A percentile compares a stretch with the other conserved stretches of the same genome.
phyloP scores from a whole-genome alignment of 2,113 vertebrate species.

The Choloepus hoffmanni region DNA sequence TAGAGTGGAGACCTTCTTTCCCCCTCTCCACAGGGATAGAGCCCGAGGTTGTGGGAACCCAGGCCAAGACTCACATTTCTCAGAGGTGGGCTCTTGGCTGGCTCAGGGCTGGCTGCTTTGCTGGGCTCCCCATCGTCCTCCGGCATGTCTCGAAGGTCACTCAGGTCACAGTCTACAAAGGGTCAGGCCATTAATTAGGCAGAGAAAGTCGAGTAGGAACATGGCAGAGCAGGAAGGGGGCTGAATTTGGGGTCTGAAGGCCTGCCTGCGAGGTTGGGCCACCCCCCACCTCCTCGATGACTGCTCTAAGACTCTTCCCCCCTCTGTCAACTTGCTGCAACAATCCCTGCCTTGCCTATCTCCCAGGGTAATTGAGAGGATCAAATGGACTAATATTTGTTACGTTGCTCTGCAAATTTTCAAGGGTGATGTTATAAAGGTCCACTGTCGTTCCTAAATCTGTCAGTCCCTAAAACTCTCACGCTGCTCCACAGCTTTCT shows the following conservation, averaged over 20 bases:
- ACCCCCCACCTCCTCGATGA: too few relatives aligned
- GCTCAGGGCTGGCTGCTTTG: conserved; percentile 81
- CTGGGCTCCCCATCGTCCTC: conserved; percentile 90
- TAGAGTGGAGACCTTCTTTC: background rate
- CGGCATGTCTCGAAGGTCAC: conserved; percentile 92
- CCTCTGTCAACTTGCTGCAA: background rate
- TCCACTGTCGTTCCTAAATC: background rate
- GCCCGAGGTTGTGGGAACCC: background rate
- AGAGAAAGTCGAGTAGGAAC: conserved; percentile 13
- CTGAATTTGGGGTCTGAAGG: background rate
- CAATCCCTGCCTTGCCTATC: background rate
- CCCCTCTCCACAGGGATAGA: background rate
- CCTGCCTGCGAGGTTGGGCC: background rate
- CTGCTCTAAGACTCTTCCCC: background rate
- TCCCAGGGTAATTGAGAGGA: background rate
- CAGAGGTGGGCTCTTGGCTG: conserved; percentile 63
- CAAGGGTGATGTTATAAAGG: background rate
- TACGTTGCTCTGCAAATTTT: background rate
- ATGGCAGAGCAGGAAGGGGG: background rate
- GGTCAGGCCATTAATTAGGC: background rate
- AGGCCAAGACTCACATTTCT: conserved; percentile 81
- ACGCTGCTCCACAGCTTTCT: background rate
- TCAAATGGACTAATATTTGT: background rate
- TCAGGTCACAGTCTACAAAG: conserved; percentile 93
- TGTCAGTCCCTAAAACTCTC: background rate